Conservation (phyloP, 2,888 invertebrate genomes). For the Ormia ochracea region DNA sequence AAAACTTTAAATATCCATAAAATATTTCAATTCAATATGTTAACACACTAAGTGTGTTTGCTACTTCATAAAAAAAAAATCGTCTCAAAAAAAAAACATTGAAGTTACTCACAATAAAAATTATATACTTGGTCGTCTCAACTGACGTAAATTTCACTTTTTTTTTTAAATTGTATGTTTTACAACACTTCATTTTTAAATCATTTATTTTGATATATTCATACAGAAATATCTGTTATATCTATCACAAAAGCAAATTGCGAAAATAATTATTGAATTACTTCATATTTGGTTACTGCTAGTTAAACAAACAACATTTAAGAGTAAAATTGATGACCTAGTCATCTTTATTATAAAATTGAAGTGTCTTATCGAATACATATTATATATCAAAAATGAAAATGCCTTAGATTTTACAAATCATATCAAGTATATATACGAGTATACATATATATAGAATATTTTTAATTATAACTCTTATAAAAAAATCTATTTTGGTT, state of each 20-base stretch:
- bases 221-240: too few relatives aligned
- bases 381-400: constrained; percentile 65
- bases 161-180: too few relatives aligned
- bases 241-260: too few relatives aligned
- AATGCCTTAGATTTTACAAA: constrained; percentile 74
- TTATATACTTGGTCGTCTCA: too few relatives aligned
- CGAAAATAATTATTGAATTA: too few relatives aligned
- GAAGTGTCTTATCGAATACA: constrained; percentile 61
- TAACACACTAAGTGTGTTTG: constrained; percentile 54
- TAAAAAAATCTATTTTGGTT: background rate
- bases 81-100: constrained; percentile 55
- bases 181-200: too few relatives aligned
- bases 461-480: constrained; percentile 33
- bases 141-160: too few relatives aligned
- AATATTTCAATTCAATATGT: background rate
- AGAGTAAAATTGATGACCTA: too few relatives aligned
- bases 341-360: constrained; percentile 31
- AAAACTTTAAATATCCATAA: constrained; percentile 1
- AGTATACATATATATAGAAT: background rate
- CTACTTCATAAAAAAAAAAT: constrained; percentile 2
- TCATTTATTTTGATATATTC: too few relatives aligned
- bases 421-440: constrained; percentile 52
- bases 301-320: too few relatives aligned
- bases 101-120: too few relatives aligned
- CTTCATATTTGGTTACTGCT: too few relatives aligned